Evolutionary conservation across 2,888 invertebrate genomes (phyloP), one percentile per base, ranked within the genome.

Genomic region (Rhagonycha lutea): DNA sequence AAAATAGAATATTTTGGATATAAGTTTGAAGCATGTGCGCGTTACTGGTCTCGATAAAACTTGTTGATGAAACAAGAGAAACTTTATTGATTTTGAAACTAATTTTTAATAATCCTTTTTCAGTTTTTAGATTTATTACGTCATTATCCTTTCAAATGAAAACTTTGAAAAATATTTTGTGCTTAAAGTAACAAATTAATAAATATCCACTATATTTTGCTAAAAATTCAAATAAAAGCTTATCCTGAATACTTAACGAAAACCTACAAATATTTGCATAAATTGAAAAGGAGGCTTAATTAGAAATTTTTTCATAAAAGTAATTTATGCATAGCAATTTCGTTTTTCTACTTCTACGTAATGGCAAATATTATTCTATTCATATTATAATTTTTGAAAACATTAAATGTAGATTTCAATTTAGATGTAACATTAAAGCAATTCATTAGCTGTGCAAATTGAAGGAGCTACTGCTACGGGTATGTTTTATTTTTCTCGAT

Each of bases 391-490:
- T 47, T 62, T 47, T 18, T 11, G 23, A 62, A 62, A 62, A 62
- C 14, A 62, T 62, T 65, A n/a, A 65, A 65, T 24, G 26, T 65
- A 24, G 62, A 62, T 65, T 65, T 65, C 63, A 65, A 24, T 65
- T 65, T 65, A 24, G 26, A 65, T 24, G 62, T 62, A 18, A 62
- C 63, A 65, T 65, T 65, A 65, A 65, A 65, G 26, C 63, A 65
- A 26, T 65, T 65, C 18, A 65, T 65, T 65, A 65, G 63, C 26
- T n/a, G 63, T 65, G 63, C 63, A 65, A 65, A 65, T 65, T 65
- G 69, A 74, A 70, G 73, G 71, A 70, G 73, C 71, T 70, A 74
- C 77, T 79, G 74, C 65, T 72, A 72, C 69, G 60, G 73, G 63
- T 65, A 68, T 69, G 62, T 68, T 65, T 28, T 69, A 47, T 69